Conservation (phyloP, 2,113 vertebrate species). For the Vanacampus margaritifer region DNA sequence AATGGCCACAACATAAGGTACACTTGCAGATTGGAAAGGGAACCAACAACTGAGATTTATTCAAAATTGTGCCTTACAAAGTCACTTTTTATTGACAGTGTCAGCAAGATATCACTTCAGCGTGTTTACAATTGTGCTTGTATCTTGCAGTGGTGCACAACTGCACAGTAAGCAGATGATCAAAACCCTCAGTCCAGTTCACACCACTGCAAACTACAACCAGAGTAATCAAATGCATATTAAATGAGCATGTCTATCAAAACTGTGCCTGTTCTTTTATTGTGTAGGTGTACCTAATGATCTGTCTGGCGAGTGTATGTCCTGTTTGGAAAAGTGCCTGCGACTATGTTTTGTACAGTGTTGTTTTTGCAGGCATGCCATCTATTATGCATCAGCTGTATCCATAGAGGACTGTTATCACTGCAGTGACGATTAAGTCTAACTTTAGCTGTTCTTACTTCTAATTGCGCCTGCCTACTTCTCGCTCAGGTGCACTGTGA, state of each 20-base stretch:
- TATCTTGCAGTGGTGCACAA: neutral
- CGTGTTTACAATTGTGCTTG: neutral
- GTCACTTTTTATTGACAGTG: neutral
- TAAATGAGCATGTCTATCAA: neutral
- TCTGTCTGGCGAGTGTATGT: neutral
- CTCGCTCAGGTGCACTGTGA: slow-evolving; percentile 17
- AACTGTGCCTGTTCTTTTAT: neutral
- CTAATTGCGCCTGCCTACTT: slow-evolving; percentile 6
- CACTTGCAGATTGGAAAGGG: neutral
- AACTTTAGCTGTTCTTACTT: slow-evolving; percentile 12
- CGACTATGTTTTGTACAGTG: slow-evolving; percentile 27
- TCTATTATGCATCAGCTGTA: slow-evolving; percentile 55
- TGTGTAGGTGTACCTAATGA: neutral
- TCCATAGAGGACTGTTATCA: slow-evolving; percentile 25
- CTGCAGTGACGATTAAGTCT: slow-evolving; percentile 7
- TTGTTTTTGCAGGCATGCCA: slow-evolving; percentile 25
- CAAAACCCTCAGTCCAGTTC: neutral
- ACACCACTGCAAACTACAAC: neutral
- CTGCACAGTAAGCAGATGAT: neutral
- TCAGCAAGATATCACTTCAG: too few relatives aligned
- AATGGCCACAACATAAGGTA: neutral
- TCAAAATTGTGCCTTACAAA: neutral
- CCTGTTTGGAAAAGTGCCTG: slow-evolving; percentile 23
- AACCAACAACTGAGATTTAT: neutral
- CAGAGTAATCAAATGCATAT: neutral